Percentiles rank a stretch among this genome's conserved stretches.
Evolutionary conservation across 2,113 vertebrate species (phyloP).

Genomic region (Pavo muticus): DNA sequence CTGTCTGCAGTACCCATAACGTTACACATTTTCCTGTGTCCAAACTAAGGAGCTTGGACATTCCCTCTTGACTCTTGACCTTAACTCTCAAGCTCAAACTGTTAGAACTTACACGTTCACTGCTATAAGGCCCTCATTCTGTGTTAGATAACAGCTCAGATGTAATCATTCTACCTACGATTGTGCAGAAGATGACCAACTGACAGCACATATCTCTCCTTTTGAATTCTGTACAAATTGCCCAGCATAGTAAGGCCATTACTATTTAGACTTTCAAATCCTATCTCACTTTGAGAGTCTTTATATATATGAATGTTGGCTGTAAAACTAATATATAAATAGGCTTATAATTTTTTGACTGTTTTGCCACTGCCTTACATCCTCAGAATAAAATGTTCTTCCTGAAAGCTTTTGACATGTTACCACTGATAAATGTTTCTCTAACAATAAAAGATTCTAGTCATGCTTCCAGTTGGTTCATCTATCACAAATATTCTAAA

Average conservation of each 20-base stretch:
- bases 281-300: background rate
- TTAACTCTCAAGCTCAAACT: background rate
- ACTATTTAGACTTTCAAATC: background rate
- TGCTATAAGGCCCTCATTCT: background rate
- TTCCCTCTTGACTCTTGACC: background rate
- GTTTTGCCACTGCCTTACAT: background rate
- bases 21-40: background rate
- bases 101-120: background rate
- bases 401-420: background rate
- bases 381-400: background rate
- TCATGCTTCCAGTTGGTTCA: background rate
- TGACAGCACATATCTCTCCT: background rate
- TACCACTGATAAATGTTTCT: background rate
- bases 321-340: background rate
- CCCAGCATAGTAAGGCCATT: background rate
- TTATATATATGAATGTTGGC: background rate
- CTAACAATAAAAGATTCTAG: background rate
- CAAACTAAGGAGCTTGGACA: background rate
- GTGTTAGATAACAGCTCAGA: background rate
- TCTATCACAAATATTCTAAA: background rate
- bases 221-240: background rate
- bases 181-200: background rate
- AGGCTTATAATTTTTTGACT: background rate
- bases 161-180: background rate
- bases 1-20: background rate